A percentile compares a stretch with the other conserved stretches of the same genome.
These are phyloP conservation scores for Poeciliopsis infans DNA, from an alignment of 2,797 vertebrate genomes.

Conservation along the genomic window DNA sequence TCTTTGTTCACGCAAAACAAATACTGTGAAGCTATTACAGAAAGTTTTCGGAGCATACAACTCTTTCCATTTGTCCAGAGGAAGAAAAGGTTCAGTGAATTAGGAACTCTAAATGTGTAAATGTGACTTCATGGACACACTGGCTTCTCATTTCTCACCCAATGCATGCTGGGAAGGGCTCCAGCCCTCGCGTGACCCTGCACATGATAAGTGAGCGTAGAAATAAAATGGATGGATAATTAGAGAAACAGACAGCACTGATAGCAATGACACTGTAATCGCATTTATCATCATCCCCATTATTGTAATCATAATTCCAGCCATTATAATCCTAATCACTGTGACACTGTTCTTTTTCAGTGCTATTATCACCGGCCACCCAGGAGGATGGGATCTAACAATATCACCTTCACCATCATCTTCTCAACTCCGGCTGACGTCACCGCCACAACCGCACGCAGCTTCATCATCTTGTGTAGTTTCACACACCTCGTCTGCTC, in stretches of 20 bases:
- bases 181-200: constrained; percentile 46
- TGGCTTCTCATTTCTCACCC: constrained; percentile 24
- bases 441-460: constrained; percentile 4
- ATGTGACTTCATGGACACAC: constrained; percentile 18
- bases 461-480: constrained; percentile 44
- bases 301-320: constrained; percentile 58
- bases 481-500: constrained; percentile 50
- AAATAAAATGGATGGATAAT: constrained; percentile 62
- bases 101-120: constrained; percentile 7
- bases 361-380: constrained; percentile 24
- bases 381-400: constrained; percentile 26
- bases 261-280: constrained; percentile 45
- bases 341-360: constrained; percentile 45
- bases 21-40: not conserved
- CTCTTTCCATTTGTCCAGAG: constrained; percentile 11
- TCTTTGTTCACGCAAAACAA: not conserved
- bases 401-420: constrained; percentile 39
- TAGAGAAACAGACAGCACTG: constrained; percentile 55
- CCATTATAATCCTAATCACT: constrained; percentile 56
- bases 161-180: constrained; percentile 53
- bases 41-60: constrained; percentile 13
- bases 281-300: constrained; percentile 64
- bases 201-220: constrained; percentile 27
- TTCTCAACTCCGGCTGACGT: constrained; percentile 1
- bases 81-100: constrained; percentile 3